These are phyloP conservation scores for Dendroctonus valens DNA, from an alignment of 1,140 invertebrate genomes.

Conservation along the genomic window DNA sequence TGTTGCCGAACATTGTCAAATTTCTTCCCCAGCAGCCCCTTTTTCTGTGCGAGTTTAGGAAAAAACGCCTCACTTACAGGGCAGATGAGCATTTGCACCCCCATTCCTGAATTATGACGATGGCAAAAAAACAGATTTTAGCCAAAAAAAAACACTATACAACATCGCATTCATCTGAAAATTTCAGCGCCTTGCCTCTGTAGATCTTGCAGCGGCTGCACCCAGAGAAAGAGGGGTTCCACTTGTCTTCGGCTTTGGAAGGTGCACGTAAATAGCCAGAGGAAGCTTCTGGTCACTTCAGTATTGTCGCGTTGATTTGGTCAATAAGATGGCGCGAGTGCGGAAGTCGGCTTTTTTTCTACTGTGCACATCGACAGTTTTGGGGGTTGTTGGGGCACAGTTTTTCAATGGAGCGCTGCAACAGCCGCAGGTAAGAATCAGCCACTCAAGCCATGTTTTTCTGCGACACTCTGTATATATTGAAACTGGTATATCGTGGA, in stretches of 20 bases:
- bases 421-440: constrained; percentile 3
- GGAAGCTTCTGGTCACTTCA: neutral
- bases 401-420: constrained; percentile 6
- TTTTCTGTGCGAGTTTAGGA: neutral
- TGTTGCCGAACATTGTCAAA: neutral
- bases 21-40: neutral
- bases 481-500: neutral
- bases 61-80: neutral
- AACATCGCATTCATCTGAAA: neutral
- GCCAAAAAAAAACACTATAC: neutral
- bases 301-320: constrained; percentile 14
- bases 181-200: neutral
- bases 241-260: constrained; percentile 1
- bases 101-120: neutral
- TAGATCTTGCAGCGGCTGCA: constrained; percentile 5
- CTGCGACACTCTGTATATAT: neutral
- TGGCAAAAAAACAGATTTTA: no score
- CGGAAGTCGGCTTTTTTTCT: neutral
- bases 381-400: constrained; percentile 1
- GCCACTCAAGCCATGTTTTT: neutral
- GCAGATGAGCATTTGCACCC: neutral
- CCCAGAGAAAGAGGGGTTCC: constrained; percentile 11
- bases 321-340: constrained; percentile 10
- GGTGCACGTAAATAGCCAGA: constrained; percentile 8
- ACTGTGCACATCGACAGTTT: neutral